These are phyloP conservation scores for Bovichtus diacanthus DNA, from an alignment of 2,797 vertebrate genomes.

Conservation along the genomic window DNA sequence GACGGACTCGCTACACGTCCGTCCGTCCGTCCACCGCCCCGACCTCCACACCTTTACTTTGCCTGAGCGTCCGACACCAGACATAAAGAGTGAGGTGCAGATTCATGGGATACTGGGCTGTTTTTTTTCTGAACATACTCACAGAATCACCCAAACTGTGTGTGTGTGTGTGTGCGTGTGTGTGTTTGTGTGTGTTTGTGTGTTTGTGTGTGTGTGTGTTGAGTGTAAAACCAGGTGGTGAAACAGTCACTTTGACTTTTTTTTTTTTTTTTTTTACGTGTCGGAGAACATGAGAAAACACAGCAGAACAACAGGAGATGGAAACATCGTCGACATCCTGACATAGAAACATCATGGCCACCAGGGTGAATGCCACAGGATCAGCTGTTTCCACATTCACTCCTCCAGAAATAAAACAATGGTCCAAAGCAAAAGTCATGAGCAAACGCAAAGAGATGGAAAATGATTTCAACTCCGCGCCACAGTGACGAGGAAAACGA, in stretches of 20 bases:
- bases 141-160: conserved; percentile 1
- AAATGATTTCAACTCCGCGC: conserved; percentile 8
- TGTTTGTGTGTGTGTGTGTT: background rate
- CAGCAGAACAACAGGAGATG: conserved; percentile 35
- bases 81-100: background rate
- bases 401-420: conserved; percentile 43
- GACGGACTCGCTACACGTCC: background rate
- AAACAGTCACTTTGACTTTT: background rate
- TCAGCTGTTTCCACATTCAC: conserved; percentile 38
- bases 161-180: background rate
- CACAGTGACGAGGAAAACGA: background rate
- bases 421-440: conserved; percentile 38
- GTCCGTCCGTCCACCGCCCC: background rate
- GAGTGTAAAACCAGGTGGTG: background rate
- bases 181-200: conserved; percentile 2
- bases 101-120: background rate
- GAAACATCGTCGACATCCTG: conserved; percentile 30
- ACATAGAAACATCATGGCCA: conserved; percentile 4
- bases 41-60: background rate
- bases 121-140: background rate
- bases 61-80: background rate
- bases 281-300: conserved; percentile 4
- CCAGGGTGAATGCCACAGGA: background rate
- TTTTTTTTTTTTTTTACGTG: background rate
- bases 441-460: conserved; percentile 25